phyloP scores from a whole-genome alignment of 2,113 vertebrate species.

The Centrocercus urophasianus region DNA sequence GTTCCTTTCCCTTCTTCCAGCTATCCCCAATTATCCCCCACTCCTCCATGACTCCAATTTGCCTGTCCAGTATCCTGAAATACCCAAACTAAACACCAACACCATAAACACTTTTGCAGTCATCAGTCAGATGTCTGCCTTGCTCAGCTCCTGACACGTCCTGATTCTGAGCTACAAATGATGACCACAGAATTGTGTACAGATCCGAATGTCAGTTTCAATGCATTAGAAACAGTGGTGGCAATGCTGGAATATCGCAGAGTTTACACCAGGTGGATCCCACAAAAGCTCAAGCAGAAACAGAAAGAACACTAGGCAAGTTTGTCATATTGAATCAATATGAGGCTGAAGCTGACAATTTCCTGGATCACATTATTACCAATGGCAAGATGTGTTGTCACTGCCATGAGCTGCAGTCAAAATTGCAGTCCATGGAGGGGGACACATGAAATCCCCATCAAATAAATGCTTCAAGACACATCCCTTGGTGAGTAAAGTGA shows the following conservation, averaged over 20 bases:
- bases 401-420: no score
- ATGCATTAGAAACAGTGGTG: no score
- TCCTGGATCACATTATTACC: background rate
- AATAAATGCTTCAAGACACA: background rate
- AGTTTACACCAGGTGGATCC: background rate
- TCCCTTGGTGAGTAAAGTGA: background rate
- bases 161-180: background rate
- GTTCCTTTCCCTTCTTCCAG: background rate
- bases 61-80: rapidly evolving
- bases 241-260: no score
- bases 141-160: background rate
- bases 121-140: background rate
- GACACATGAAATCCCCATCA: background rate
- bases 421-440: background rate
- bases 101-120: background rate
- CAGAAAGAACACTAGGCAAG: background rate
- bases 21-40: background rate
- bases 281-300: no score
- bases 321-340: background rate
- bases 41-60: background rate
- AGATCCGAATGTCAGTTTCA: no score
- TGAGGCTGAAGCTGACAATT: background rate
- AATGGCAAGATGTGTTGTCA: background rate
- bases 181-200: no score
- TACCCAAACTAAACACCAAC: background rate